Conservation (phyloP, 1,140 invertebrate species). For the Bombus difficillimus region DNA sequence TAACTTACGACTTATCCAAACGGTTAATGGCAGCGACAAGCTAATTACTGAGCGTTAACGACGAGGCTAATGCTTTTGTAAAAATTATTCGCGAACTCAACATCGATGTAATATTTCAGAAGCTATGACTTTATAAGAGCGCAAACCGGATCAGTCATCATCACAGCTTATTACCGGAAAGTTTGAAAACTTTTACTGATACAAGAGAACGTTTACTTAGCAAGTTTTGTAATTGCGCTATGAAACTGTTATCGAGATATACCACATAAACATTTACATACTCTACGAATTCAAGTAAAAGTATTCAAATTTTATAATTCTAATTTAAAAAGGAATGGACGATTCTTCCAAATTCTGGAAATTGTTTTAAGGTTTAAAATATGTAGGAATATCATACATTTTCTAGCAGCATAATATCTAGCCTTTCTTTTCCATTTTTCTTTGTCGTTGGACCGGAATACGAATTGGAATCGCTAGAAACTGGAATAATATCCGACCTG, state of each 20-base stretch:
- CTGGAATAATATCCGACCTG: conserved; percentile 5
- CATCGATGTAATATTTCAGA: neutral
- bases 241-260: conserved; percentile 1
- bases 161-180: neutral
- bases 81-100: neutral
- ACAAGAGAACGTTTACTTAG: neutral
- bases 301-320: too few relatives aligned
- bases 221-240: neutral
- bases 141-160: neutral
- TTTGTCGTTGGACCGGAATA: neutral
- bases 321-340: neutral
- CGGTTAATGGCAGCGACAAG: neutral
- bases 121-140: neutral
- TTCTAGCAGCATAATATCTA: neutral
- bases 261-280: neutral
- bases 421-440: neutral
- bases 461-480: conserved; percentile 11
- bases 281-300: neutral
- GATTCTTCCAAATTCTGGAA: neutral
- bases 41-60: neutral
- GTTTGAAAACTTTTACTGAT: neutral
- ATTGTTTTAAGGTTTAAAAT: neutral
- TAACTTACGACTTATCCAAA: neutral
- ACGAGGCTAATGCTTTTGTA: neutral
- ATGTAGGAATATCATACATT: too few relatives aligned